Evolutionary conservation across 1,140 invertebrate species (phyloP).

Genomic region (Mercenaria mercenaria): DNA sequence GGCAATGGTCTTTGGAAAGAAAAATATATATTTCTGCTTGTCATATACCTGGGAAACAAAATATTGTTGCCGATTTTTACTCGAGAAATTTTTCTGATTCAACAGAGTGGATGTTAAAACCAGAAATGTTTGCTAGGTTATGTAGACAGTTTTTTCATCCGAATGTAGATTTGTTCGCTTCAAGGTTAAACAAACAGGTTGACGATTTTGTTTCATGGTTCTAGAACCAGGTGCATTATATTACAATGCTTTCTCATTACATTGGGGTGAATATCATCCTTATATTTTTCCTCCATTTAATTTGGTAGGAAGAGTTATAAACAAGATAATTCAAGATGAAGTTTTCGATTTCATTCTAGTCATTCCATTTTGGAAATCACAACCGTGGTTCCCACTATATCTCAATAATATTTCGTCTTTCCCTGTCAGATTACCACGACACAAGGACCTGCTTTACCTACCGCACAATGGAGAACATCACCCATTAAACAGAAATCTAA

Average conservation of each 20-base stretch:
- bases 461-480: slow-evolving; percentile 31
- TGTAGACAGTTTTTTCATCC: slow-evolving; percentile 12
- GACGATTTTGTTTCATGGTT: slow-evolving; percentile 38
- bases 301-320: not conserved
- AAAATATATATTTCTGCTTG: slow-evolving; percentile 47
- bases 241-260: slow-evolving; percentile 10
- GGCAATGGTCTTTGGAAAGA: slow-evolving; percentile 51
- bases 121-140: slow-evolving; percentile 9
- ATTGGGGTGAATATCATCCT: slow-evolving; percentile 22
- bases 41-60: slow-evolving; percentile 35
- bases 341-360: slow-evolving; percentile 46
- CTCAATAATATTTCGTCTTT: slow-evolving; percentile 37
- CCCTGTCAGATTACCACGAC: slow-evolving; percentile 46
- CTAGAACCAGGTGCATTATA: not conserved
- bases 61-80: slow-evolving; percentile 24
- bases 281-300: slow-evolving; percentile 24
- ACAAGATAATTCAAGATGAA: slow-evolving; percentile 53
- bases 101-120: slow-evolving; percentile 56
- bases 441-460: slow-evolving; percentile 43
- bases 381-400: slow-evolving; percentile 51
- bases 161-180: slow-evolving; percentile 59
- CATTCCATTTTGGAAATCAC: slow-evolving; percentile 58
- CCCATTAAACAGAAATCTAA: not conserved
- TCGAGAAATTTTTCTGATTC: slow-evolving; percentile 30
- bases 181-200: slow-evolving; percentile 33